Base-by-base conservation (phyloP, 1,140 invertebrate species). In the Meloidogyne exigua region DNA sequence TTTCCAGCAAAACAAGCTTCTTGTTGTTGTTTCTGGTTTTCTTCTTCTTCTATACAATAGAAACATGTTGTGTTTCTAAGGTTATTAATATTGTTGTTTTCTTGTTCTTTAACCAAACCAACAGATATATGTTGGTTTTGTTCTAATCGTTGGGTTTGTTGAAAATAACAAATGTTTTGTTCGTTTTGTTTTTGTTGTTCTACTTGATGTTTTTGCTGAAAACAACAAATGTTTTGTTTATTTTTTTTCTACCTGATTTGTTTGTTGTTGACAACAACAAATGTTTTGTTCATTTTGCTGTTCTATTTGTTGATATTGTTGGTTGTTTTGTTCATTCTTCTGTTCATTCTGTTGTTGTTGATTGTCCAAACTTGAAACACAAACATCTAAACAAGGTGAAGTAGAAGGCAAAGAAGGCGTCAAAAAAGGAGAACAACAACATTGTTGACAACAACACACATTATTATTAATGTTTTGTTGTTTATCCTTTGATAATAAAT, bases 1-100 rank as follows among this genome's bases (percentile, higher is more conserved):
- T n/a, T 57, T 57, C n/a, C 49, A n/a, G n/a, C 4, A 57, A 57
- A 57, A 57, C 18, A 57, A 7, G 36, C 10, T 57, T 42, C 21
- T 32, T 42, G 39, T 15, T 42, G 66, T 32, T 42, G 39, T 15
- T 39, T 18, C 15, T 21, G 66, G 2, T 42, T 3, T 23, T 65
- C 10, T 65, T 23, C 63, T 64, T 21, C 25, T 65, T 32, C 15
- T 42, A 32, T 7, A 68, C 28, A 36, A 10, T 23, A 73, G 12
- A 32, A 62, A 65, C 57, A 64, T 11, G 9, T 73, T 65, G 44
- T 26, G 23, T 65, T 62, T 63, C 18, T 57, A 23, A 10, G 62
- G 68, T 23, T 71, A 28, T 71, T 15, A 15, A 57, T 57, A n/a
- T 57, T 57, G 49, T 57, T 57, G 13, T 44, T 44, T 44, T 44